Conservation (phyloP, 2,888 invertebrate genomes). For the Odontothrips loti region DNA sequence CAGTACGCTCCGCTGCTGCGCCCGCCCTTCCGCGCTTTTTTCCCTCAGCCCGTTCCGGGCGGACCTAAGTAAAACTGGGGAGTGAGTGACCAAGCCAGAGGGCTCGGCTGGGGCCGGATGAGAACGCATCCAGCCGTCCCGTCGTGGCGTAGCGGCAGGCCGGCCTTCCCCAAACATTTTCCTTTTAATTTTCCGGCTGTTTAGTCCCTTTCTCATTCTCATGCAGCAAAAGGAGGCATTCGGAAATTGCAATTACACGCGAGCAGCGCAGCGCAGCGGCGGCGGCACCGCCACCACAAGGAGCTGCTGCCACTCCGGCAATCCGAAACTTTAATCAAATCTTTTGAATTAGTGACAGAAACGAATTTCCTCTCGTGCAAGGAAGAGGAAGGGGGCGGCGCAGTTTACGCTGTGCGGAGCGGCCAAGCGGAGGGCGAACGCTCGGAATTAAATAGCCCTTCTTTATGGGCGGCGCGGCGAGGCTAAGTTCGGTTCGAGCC, state of each 20-base stretch:
- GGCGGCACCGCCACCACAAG: background rate
- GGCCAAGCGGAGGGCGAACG: background rate
- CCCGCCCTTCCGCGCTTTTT: too few relatives aligned
- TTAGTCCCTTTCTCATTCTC: conserved; percentile 14
- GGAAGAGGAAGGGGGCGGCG: background rate
- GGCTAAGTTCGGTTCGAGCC: background rate
- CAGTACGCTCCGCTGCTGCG: too few relatives aligned
- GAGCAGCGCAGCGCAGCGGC: background rate
- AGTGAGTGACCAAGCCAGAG: too few relatives aligned
- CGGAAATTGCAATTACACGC: conserved; percentile 16
- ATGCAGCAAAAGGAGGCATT: conserved; percentile 12
- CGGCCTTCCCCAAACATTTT: background rate
- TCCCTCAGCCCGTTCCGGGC: too few relatives aligned
- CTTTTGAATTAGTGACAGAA: conserved; percentile 25
- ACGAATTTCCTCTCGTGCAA: conserved; percentile 3
- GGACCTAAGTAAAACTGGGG: too few relatives aligned
- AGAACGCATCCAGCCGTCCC: too few relatives aligned
- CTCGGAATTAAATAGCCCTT: conserved; percentile 11
- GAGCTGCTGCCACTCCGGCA: background rate
- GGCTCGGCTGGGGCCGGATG: too few relatives aligned
- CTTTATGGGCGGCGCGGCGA: conserved; percentile 16
- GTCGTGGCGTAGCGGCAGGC: background rate
- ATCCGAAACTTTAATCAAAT: conserved; percentile 21
- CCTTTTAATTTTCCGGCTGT: conserved; percentile 21
- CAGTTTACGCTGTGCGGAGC: background rate